Evolutionary conservation across 2,888 invertebrate genomes (phyloP).

Genomic region (Drosophila meridionalis): DNA sequence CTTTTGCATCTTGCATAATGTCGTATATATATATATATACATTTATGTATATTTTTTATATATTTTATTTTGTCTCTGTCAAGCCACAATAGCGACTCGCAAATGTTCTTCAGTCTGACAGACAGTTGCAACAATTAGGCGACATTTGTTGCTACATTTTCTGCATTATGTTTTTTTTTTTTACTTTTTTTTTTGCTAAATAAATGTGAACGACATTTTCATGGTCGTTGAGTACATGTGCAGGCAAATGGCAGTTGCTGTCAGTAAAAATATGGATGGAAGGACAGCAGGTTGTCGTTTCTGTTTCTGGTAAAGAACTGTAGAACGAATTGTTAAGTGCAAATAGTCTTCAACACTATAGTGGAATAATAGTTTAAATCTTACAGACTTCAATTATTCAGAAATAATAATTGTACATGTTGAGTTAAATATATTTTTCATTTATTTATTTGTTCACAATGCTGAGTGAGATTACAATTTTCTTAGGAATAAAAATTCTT

Average conservation of each 20-base stretch:
- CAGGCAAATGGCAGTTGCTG: slow-evolving; percentile 3
- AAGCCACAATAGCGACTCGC: slow-evolving; percentile 30
- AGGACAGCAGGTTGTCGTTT: background rate
- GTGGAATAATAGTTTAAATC: no score
- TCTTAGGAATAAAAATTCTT: no score
- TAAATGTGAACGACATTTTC: slow-evolving; percentile 30
- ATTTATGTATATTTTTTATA: background rate
- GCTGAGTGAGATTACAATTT: no score
- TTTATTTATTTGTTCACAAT: no score
- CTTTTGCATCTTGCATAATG: slow-evolving; percentile 28
- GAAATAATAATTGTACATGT: no score
- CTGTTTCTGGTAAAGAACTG: background rate
- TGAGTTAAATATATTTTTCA: no score
- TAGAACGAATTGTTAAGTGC: background rate
- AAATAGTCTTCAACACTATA: background rate
- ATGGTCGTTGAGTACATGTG: slow-evolving; percentile 1
- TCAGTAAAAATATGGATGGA: background rate
- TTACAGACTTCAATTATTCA: background rate
- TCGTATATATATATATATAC: background rate
- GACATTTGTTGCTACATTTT: slow-evolving; percentile 63
- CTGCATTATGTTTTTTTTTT: slow-evolving; percentile 35
- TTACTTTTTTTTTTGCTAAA: slow-evolving; percentile 10
- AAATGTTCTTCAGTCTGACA: slow-evolving; percentile 60
- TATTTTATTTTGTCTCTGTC: slow-evolving; percentile 7
- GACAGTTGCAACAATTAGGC: slow-evolving; percentile 64